A percentile compares a stretch with the other conserved stretches of the same genome.
Evolutionary conservation across 2,113 vertebrate genomes (phyloP).

Genomic region (Dendropsophus ebraccatus): DNA sequence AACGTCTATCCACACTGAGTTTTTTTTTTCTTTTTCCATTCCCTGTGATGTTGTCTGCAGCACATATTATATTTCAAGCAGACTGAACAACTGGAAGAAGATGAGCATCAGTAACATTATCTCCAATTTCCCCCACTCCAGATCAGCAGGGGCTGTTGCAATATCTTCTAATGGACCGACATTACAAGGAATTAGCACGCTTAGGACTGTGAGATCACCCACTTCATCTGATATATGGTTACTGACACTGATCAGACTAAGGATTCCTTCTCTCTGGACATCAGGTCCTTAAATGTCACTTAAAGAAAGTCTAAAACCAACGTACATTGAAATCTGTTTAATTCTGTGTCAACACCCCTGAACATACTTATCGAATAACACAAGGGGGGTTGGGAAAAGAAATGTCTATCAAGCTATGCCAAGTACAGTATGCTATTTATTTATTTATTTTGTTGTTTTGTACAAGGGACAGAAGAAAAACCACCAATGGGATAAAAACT

Average conservation of each 20-base stretch:
- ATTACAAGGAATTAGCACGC: conserved; percentile 39
- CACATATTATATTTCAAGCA: conserved; percentile 33
- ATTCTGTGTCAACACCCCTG: not conserved
- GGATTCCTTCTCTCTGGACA: conserved; percentile 35
- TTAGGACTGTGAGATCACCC: conserved; percentile 34
- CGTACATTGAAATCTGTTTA: not conserved
- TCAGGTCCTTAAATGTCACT: conserved; percentile 9
- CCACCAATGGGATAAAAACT: too few species aligned
- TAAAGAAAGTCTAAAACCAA: conserved; percentile 15
- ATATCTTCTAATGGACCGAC: conserved; percentile 40
- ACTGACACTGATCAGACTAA: conserved; percentile 28
- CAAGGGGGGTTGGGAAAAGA: not conserved
- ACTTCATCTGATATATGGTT: conserved; percentile 35
- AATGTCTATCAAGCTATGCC: too few species aligned
- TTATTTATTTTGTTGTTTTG: too few species aligned
- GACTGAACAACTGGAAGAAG: conserved; percentile 16
- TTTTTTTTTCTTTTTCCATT: conserved; percentile 33
- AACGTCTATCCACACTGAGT: conserved; percentile 20
- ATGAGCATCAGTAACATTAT: conserved; percentile 43
- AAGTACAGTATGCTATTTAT: too few species aligned
- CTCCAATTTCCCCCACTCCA: conserved; percentile 14
- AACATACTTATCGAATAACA: not conserved
- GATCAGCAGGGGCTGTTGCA: not conserved
- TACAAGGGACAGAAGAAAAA: too few species aligned
- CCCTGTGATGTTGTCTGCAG: conserved; percentile 25